These are phyloP conservation scores for Dicaeum eximium DNA, from an alignment of 2,113 vertebrate genomes.

Conservation along the genomic window DNA sequence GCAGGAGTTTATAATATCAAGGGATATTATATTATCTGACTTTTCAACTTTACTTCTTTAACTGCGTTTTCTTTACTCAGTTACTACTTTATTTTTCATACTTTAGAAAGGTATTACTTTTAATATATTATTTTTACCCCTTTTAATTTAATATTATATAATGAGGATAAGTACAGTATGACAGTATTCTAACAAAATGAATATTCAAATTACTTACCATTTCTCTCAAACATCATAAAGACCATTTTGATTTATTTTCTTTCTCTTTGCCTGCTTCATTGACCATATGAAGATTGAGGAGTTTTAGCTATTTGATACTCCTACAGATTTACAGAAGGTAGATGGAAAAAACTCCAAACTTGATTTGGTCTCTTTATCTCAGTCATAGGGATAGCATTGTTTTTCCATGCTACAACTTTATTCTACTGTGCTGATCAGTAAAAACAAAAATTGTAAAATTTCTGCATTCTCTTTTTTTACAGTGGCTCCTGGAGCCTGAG, in stretches of 20 bases:
- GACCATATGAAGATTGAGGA: background rate
- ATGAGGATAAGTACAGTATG: background rate
- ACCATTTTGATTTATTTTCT: background rate
- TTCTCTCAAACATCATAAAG: background rate
- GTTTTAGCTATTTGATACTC: background rate
- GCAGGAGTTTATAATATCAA: background rate
- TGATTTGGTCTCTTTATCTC: background rate
- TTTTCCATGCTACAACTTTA: background rate
- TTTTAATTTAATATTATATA: background rate
- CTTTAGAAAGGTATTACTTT: background rate
- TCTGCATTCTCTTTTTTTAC: background rate
- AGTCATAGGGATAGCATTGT: background rate
- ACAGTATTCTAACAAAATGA: background rate
- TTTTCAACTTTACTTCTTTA: background rate
- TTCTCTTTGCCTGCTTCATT: background rate
- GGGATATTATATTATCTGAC: background rate
- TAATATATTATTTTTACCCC: background rate
- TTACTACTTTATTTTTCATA: background rate
- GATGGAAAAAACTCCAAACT: background rate
- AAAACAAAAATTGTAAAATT: background rate
- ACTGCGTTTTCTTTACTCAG: background rate
- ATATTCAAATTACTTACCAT: background rate
- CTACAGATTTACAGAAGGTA: background rate
- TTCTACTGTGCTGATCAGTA: background rate
- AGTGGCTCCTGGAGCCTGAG: background rate